Evolutionary conservation across 2,797 vertebrate species (phyloP), one percentile per base, ranked within the genome.

Genomic region (Tokudaia tokunoshimensis): DNA sequence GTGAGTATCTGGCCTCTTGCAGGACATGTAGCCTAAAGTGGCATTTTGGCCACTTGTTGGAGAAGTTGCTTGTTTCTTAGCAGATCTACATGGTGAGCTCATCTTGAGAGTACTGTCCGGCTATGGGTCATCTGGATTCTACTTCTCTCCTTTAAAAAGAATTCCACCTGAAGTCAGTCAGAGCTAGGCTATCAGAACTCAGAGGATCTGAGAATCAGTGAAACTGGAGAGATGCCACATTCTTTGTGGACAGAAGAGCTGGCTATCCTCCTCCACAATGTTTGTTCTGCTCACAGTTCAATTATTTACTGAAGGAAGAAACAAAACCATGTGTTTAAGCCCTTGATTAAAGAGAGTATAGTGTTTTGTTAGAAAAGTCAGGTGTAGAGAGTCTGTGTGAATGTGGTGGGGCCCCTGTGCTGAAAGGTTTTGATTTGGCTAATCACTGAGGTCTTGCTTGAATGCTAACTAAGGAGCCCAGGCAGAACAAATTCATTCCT

Each of bases 361-460:
- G 70, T 94, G 67, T 97, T 98, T 98, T 97, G 96, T 95, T 90
- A 47, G 90, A 84, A 84, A 97, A 94, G 96, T 97, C 97, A 98
- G 97, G 97, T 97, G 96, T 94, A 96, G 80, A 90, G 95, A 93
- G 97, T 98, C 92, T 94, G 24, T 92, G 74, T 85, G 89, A 94
- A 83, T 81, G 84, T 44, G 83, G 44, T 31, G 91, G n/a, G 91
- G n/a, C 24, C 37, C 79, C 87, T 59, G 91, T 83, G 22, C 96
- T 96, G 96, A 98, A 98, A 98, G 91, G 89, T 95, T 97, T 97
- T 91, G 87, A 98, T 98, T 98, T 98, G 89, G 79, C 63, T 98
- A 96, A 98, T 98, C 95, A 96, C 84, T 94, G 96, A 85, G 1
- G 4, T 93, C 97, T 97, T 97, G 97, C 93, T 94, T 9, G 24